A percentile compares a stretch with the other conserved stretches of the same genome.
Conservation (phyloP, 2,888 invertebrate species). For the Pristionchus maxplancki region DNA sequence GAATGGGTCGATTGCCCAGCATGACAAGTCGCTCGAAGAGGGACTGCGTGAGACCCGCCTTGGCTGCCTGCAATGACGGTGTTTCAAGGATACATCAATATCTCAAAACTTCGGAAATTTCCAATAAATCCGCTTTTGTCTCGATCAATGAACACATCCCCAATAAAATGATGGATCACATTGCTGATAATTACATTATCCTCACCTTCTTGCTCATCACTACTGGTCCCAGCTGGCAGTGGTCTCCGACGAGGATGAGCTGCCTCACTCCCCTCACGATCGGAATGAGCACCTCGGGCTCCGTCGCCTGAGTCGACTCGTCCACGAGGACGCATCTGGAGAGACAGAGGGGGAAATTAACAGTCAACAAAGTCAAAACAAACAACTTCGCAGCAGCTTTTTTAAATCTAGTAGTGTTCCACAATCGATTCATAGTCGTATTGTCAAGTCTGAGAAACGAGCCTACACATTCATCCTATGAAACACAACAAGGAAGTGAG, state of each 20-base stretch:
- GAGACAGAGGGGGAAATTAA: background rate
- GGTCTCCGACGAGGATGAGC: slow-evolving; percentile 97
- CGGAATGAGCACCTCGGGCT: slow-evolving; percentile 88
- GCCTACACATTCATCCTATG: no score
- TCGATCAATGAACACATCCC: no score
- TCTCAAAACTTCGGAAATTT: no score
- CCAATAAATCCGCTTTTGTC: no score
- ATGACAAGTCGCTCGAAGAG: slow-evolving; percentile 97
- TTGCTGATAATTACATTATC: no score
- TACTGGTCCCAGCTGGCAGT: slow-evolving; percentile 98
- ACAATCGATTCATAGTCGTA: no score
- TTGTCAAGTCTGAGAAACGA: no score
- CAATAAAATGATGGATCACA: background rate
- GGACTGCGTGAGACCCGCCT: slow-evolving; percentile 96
- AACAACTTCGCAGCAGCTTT: no score
- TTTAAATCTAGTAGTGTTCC: no score
- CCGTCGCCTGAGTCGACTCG: slow-evolving; percentile 81
- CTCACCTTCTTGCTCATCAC: slow-evolving; percentile 87
- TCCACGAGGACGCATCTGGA: slow-evolving; percentile 75
- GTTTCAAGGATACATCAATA: background rate
- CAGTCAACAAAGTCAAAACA: no score
- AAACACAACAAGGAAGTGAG: no score
- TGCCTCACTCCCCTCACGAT: slow-evolving; percentile 97
- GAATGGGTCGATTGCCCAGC: slow-evolving; percentile 95
- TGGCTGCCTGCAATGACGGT: slow-evolving; percentile 88